Evolutionary conservation across 1,140 invertebrate species (phyloP), one percentile per base, ranked within the genome.

Genomic region (Drosophila aff.): DNA sequence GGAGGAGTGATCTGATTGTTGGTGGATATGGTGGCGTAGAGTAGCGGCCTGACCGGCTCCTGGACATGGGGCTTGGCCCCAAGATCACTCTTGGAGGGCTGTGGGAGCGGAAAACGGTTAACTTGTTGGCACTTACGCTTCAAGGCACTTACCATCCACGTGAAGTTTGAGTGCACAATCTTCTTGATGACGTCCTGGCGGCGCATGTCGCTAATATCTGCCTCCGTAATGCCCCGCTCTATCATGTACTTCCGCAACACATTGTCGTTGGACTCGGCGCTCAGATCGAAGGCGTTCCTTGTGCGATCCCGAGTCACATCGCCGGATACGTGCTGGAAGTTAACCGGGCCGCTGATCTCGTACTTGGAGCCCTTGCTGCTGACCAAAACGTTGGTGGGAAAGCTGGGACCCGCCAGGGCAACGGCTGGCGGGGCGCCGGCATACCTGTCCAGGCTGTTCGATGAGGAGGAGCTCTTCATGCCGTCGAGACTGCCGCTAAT

Each of bases 161-260:
- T 92, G 31, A 47, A 92, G 28, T 92, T 85, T 6, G 91, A 92
- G 44, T 92, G 91, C 1, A 92, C 74, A 58, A 92, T 92, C 28
- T 91, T 92, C 28, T 65, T 84, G 21, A 92, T 62, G 8, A 92
- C 58, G 16, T 92, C 91, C 31, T 86, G 69, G 1, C 67, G 76
- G 9, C 64, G 71, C 53, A 92, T 87, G 28, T 69, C 60, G 4
- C 59, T 73, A 4, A 92, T 67, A 18, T 92, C 91, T 40, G 79
- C 78, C 53, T 92, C 91, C 16, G 59, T 75, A 4, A 92, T 92
- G 16, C 86, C 83, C 1, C 73, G 82, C 73, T 92, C 91, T 49
- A 92, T 91, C 91, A 92, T 87, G 59, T 92, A 92, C 60, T 92
- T 92, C 40, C 79, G 72, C 9, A 92, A 67, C 11, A 92, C 86